Evolutionary conservation across 2,888 invertebrate genomes (phyloP).

Genomic region (Drosophila mimica): DNA sequence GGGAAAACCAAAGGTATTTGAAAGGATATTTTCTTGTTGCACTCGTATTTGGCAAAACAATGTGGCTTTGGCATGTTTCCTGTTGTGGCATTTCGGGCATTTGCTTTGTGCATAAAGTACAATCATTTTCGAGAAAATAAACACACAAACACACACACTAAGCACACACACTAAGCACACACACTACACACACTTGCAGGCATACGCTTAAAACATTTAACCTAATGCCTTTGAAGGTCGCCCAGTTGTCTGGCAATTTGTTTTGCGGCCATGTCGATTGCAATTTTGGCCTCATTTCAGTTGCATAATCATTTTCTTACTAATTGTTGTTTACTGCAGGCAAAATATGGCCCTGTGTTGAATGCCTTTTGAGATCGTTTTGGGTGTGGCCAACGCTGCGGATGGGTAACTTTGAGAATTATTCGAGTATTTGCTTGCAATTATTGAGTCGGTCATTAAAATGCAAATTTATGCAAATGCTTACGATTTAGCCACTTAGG

Average conservation of each 20-base stretch:
- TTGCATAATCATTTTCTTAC: conserved; percentile 62
- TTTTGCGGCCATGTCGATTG: conserved; percentile 38
- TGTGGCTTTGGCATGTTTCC: conserved; percentile 40
- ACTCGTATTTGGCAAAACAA: conserved; percentile 27
- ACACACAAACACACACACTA: neutral
- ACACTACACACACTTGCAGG: conserved; percentile 5
- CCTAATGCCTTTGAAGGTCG: conserved; percentile 55
- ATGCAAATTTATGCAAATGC: neutral
- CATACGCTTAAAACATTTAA: conserved; percentile 43
- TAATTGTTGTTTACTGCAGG: conserved; percentile 67
- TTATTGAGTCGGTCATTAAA: conserved; percentile 2
- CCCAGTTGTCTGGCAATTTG: conserved; percentile 60
- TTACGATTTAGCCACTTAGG: conserved; percentile 17
- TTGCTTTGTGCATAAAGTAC: conserved; percentile 61
- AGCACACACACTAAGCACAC: neutral
- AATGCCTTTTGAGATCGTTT: conserved; percentile 12
- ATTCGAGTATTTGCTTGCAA: conserved; percentile 20
- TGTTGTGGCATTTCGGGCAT: conserved; percentile 42
- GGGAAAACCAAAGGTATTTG: conserved; percentile 51
- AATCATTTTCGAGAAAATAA: conserved; percentile 22
- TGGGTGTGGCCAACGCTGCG: conserved; percentile 35
- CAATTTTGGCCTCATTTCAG: conserved; percentile 56
- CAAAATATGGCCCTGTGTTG: conserved; percentile 24
- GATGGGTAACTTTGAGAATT: conserved; percentile 22
- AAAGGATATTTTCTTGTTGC: conserved; percentile 71